Percentiles rank a stretch among this genome's conserved stretches.
Conservation (phyloP, 2,888 invertebrate species). For the Agrochola litura region DNA sequence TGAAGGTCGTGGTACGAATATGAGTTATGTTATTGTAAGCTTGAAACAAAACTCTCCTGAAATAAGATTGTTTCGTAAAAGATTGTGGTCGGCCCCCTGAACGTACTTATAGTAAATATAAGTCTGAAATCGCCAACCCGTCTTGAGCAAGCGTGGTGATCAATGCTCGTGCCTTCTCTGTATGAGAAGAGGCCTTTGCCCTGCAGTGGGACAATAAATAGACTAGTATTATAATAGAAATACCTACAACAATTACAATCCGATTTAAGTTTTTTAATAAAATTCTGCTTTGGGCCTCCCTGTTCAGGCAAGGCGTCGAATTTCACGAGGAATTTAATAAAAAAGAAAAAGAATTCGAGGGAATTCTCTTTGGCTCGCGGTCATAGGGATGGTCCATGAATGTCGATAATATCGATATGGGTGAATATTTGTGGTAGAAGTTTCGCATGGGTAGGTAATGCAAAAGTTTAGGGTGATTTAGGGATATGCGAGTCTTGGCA, state of each 20-base stretch:
- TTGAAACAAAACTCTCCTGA: too few relatives aligned
- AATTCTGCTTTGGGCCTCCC: slow-evolving; percentile 1
- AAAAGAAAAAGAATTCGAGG: slow-evolving; percentile 31
- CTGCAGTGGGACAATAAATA: too few relatives aligned
- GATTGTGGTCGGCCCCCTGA: too few relatives aligned
- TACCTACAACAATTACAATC: neutral
- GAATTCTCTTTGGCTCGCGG: slow-evolving; percentile 25
- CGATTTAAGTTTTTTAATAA: slow-evolving; percentile 37
- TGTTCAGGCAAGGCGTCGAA: slow-evolving; percentile 30
- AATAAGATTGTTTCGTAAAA: too few relatives aligned
- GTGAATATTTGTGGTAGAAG: slow-evolving; percentile 16
- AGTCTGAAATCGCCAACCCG: too few relatives aligned
- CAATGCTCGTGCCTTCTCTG: too few relatives aligned
- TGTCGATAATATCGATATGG: slow-evolving; percentile 30
- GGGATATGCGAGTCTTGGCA: slow-evolving; percentile 15
- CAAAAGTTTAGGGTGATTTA: slow-evolving; percentile 19
- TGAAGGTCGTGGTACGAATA: too few relatives aligned
- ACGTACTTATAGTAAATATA: too few relatives aligned
- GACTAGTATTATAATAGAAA: neutral
- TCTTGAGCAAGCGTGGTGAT: too few relatives aligned
- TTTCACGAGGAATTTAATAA: slow-evolving; percentile 62
- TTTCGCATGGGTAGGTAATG: slow-evolving; percentile 11
- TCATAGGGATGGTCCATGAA: slow-evolving; percentile 25
- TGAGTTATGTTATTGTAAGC: too few relatives aligned
- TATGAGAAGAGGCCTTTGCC: too few relatives aligned